Evolutionary conservation across 2,113 vertebrate genomes (phyloP).

Genomic region (Callaeas wilsoni): DNA sequence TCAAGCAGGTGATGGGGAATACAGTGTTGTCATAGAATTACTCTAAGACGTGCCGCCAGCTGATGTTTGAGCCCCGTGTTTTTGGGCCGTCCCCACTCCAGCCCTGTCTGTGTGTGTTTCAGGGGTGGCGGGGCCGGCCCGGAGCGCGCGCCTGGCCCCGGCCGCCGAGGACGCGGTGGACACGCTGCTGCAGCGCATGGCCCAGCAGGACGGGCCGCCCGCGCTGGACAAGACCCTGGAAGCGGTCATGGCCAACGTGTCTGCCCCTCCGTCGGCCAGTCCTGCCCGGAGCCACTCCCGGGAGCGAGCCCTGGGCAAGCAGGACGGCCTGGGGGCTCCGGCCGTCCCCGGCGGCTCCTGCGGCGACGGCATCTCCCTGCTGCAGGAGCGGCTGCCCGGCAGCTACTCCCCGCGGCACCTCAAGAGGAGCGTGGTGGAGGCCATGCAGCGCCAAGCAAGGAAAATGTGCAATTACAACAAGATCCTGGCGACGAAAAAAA

Average conservation of each 20-base stretch:
- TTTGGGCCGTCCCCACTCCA: no score
- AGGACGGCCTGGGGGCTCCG: constrained; percentile 42
- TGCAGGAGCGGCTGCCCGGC: constrained; percentile 48
- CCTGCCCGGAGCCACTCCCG: constrained; percentile 58
- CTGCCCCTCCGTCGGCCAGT: constrained; percentile 50
- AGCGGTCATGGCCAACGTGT: constrained; percentile 40
- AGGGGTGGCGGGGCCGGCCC: constrained; percentile 43
- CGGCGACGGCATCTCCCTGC: constrained; percentile 1
- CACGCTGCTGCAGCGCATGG: constrained; percentile 69
- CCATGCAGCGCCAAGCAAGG: constrained; percentile 77
- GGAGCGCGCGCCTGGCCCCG: constrained; percentile 44
- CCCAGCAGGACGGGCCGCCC: constrained; percentile 63
- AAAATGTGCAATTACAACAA: constrained; percentile 82
- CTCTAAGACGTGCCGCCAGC: no score
- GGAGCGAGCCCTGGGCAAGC: constrained; percentile 65
- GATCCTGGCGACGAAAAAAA: constrained; percentile 82
- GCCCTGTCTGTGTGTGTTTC: neutral
- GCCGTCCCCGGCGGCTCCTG: neutral
- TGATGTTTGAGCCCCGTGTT: no score
- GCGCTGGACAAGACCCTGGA: constrained; percentile 68
- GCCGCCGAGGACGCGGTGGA: constrained; percentile 69
- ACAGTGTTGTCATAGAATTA: no score
- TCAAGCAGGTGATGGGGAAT: no score
- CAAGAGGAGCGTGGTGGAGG: constrained; percentile 78
- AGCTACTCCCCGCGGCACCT: constrained; percentile 62